Percentiles rank a stretch among this genome's conserved stretches.
These are phyloP conservation scores for Pachymerium ferrugineum DNA, from an alignment of 2,888 invertebrate species.

Conservation along the genomic window DNA sequence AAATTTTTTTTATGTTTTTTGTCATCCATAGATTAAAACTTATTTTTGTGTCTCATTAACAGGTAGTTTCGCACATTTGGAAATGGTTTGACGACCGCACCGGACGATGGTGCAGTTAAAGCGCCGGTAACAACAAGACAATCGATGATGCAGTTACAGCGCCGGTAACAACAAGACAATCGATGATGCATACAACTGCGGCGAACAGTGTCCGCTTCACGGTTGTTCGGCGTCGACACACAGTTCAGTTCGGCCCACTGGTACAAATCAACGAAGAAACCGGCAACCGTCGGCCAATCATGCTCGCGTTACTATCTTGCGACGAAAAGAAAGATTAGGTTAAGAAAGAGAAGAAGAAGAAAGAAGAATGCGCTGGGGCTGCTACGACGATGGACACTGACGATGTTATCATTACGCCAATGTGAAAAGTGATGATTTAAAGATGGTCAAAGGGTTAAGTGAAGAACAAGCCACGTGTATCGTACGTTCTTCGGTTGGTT, in stretches of 20 bases:
- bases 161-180: constrained; percentile 66
- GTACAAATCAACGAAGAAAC: constrained; percentile 74
- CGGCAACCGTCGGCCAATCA: constrained; percentile 71
- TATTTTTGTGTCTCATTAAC: neutral
- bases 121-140: constrained; percentile 62
- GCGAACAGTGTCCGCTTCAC: constrained; percentile 64
- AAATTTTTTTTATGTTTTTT: neutral
- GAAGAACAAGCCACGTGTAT: constrained; percentile 43
- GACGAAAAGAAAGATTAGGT: constrained; percentile 38
- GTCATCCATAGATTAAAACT: neutral
- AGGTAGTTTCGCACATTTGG: constrained; percentile 55
- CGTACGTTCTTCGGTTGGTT: constrained; percentile 57
- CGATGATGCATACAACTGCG: constrained; percentile 69
- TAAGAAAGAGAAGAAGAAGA: constrained; percentile 33
- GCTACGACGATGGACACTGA: constrained; percentile 33
- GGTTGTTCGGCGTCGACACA: constrained; percentile 67
- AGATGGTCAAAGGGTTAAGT: constrained; percentile 42
- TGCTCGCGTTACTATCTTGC: constrained; percentile 53
- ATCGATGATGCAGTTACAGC: constrained; percentile 72
- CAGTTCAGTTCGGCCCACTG: constrained; percentile 72
- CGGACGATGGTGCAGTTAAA: constrained; percentile 72
- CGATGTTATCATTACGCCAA: too few relatives aligned
- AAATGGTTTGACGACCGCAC: constrained; percentile 78
- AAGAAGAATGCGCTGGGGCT: constrained; percentile 35
- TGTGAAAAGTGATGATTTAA: too few relatives aligned